Evolutionary conservation across 1,140 invertebrate genomes (phyloP).

Genomic region (Lordiphosa collinella): DNA sequence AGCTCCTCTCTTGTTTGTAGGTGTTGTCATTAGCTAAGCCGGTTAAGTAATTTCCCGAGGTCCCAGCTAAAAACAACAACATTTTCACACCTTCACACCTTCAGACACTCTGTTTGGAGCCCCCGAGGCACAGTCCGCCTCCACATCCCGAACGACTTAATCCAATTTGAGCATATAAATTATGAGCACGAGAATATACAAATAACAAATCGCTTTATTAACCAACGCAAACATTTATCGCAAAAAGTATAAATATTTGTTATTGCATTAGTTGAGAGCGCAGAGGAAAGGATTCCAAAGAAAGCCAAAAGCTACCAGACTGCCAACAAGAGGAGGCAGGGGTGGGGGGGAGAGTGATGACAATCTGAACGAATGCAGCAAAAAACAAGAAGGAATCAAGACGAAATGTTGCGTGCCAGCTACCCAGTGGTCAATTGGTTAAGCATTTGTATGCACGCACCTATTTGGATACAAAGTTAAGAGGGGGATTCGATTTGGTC

Average conservation of each 20-base stretch:
- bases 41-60: slow-evolving; percentile 72
- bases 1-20: slow-evolving; percentile 55
- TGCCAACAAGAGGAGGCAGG: background rate
- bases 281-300: no score
- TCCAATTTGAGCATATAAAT: slow-evolving; percentile 75
- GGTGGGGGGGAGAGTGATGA: slow-evolving; percentile 28
- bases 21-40: slow-evolving; percentile 63
- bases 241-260: slow-evolving; percentile 78
- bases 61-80: background rate
- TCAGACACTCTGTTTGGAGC: slow-evolving; percentile 18
- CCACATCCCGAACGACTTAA: slow-evolving; percentile 49
- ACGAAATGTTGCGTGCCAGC: slow-evolving; percentile 6
- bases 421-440: slow-evolving; percentile 26
- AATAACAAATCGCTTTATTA: slow-evolving; percentile 78
- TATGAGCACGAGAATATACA: slow-evolving; percentile 63
- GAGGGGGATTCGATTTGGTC: no score
- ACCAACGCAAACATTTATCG: slow-evolving; percentile 78
- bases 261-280: slow-evolving; percentile 50
- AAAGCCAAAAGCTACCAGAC: background rate
- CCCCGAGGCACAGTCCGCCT: slow-evolving; percentile 39
- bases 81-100: slow-evolving; percentile 39
- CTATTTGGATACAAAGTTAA: no score
- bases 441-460: no score
- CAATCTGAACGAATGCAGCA: slow-evolving; percentile 40
- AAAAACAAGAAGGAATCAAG: background rate